Base-by-base conservation (phyloP, 2,113 vertebrate genomes). In the Cnemophilus loriae region DNA sequence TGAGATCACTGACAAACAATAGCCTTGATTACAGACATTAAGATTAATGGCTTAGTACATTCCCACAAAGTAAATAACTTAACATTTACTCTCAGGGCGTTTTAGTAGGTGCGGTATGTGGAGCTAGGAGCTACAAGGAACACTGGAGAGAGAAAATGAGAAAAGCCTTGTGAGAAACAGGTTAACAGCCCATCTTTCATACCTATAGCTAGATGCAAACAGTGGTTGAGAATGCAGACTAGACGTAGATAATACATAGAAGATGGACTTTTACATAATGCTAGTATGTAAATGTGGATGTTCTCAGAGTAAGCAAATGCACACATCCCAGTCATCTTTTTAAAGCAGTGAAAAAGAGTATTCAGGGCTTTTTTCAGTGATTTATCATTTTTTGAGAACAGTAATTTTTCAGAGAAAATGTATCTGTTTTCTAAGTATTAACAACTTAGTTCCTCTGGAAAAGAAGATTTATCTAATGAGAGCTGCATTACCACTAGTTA, bases 11-110 rank as follows among this genome's bases (percentile, higher is more conserved):
- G 55, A 77, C 75, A 94, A 95, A 96, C 82, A 96, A 92, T 92
- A 60, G 75, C 76, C 44, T 74, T 85, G 76, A 70, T 53, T 55
- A 59, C 41, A 89, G 37, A 27, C 70, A 90, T 55, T 89, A 94
- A 96, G 88, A 91, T 94, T 96, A 94, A 95, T 50, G 30, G 11
- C 27, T 86, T 70, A 74, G 93, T 67, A 96, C 97, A 96, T 90
- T 93, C 97, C 97, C 95, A 97, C 86, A 97, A 97, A 96, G 97
- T 94, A 98, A 97, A 96, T 95, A 97, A 20, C 42, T 82, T 80
- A 47, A 71, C 76, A 79, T 97, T 97, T 97, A 95, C 93, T 93
- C 92, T 97, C 61, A 60, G 95, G 97, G 97, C 21, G 95, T 96
- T 96, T 83, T 76, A 84, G 73, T 59, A 95, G 93, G 89, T 92